Percentiles rank a stretch among this genome's conserved stretches.
Conservation (phyloP, 2,797 vertebrate genomes). For the Pipistrellus nathusii region DNA sequence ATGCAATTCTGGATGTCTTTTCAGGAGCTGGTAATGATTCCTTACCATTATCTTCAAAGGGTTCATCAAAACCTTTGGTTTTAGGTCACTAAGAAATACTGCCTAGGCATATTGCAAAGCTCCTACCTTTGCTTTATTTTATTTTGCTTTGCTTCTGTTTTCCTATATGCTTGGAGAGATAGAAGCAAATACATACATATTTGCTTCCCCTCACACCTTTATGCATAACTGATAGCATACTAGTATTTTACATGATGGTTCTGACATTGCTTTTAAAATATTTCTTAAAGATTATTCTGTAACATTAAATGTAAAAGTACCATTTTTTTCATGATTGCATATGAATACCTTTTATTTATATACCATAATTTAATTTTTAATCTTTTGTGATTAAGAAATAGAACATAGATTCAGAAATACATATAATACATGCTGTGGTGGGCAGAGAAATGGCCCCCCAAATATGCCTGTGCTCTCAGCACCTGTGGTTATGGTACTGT, state of each 20-base stretch:
- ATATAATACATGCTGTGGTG: background rate
- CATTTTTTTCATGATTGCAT: slow-evolving; percentile 10
- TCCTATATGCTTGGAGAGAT: no score
- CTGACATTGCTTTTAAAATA: background rate
- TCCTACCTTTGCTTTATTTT: no score
- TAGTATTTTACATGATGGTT: background rate
- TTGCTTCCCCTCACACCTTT: background rate
- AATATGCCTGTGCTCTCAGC: background rate
- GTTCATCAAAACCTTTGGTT: no score
- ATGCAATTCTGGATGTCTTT: no score
- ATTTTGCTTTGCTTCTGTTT: no score
- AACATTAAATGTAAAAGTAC: background rate
- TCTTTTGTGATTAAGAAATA: slow-evolving; percentile 18
- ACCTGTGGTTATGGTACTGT: background rate
- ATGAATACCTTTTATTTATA: slow-evolving; percentile 27
- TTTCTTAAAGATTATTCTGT: slow-evolving; percentile 19
- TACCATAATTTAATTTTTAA: slow-evolving; percentile 21
- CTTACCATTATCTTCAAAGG: no score
- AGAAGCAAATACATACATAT: background rate
- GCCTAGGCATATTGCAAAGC: no score
- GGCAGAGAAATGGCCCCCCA: background rate
- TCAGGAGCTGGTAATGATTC: no score
- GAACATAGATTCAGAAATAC: background rate
- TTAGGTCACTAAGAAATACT: no score
- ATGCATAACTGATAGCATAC: background rate